A percentile compares a stretch with the other conserved stretches of the same genome.
Conservation (phyloP, 1,140 invertebrate genomes). For the Acyrthosiphon pisum region DNA sequence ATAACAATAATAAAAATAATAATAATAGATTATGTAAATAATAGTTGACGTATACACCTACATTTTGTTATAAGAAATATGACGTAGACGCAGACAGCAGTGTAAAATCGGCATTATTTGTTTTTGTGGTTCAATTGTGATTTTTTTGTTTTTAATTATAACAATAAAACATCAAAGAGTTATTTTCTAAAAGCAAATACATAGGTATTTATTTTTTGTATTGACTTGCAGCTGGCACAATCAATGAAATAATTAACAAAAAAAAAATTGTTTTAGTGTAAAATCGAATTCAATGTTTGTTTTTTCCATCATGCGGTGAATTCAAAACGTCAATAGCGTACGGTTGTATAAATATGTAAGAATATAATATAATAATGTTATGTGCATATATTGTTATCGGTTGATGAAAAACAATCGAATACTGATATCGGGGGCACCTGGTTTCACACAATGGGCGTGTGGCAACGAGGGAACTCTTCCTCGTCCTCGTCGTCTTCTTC, state of each 20-base stretch:
- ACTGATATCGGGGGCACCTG: slow-evolving; percentile 44
- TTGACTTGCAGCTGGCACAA: background rate
- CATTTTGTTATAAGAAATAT: background rate
- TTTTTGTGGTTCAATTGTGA: background rate
- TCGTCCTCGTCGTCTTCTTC: background rate
- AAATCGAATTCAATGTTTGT: slow-evolving; percentile 14
- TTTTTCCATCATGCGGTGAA: background rate
- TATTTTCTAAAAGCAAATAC: background rate
- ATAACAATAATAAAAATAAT: background rate
- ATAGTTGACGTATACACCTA: background rate
- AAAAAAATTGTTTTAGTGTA: background rate
- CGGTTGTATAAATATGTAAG: background rate
- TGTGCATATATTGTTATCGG: slow-evolving; percentile 14
- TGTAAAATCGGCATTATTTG: background rate
- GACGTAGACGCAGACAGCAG: background rate
- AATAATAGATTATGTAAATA: slow-evolving; percentile 3
- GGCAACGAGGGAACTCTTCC: background rate
- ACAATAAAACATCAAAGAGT: background rate
- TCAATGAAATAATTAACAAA: background rate
- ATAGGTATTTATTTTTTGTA: background rate
- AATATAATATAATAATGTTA: background rate
- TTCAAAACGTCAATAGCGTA: slow-evolving; percentile 9
- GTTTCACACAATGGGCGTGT: slow-evolving; percentile 34
- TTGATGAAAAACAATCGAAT: slow-evolving; percentile 45
- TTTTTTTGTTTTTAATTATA: background rate